Base-by-base conservation (phyloP, 2,113 vertebrate species). In the Oncorhynchus masou region DNA sequence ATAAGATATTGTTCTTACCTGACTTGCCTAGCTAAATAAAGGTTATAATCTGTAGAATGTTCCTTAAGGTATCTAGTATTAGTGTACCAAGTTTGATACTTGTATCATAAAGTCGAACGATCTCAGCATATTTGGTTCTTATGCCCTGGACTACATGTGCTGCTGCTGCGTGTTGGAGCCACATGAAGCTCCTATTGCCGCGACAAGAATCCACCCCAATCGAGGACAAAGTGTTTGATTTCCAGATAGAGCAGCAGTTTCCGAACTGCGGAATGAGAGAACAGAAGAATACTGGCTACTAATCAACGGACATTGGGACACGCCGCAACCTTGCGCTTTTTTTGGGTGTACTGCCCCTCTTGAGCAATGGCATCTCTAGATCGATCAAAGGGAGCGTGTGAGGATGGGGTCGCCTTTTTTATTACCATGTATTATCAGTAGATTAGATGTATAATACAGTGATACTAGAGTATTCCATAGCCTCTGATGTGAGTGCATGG, bases 121-220 rank as follows among this genome's bases (percentile, higher is more conserved):
- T 45, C 39, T 45, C 39, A 9, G 39, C 9, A 45, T 45, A 45
- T 45, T 11, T 45, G 39, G 39, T 45, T 45, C 9, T 45, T 45
- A 45, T 11, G 39, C 39, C 9, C 9, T 11, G 39, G 39, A 45
- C 39, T 45, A 45, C 39, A 45, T 45, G 39, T 45, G 39, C 39
- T 54, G 51, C 49, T 54, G n/a, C 65, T 80, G 88, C 87, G 85
- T 87, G 88, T 88, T 84, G 71, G 71, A 76, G 39, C 82, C 76
- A 78, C 2, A 45, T 81, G 85, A 87, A 87, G 89, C 83, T 85
- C 76, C 79, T 83, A 71, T 91, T 91, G 86, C 86, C 85, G 88
- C 90, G 85, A 90, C 88, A 90, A 86, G 88, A 86, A 84, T 89
- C 84, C 84, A 85, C 88, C 79, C 66, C 29, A 82, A 79, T 71